phyloP scores from a whole-genome alignment of 2,797 vertebrate species.

The Anableps anableps region DNA sequence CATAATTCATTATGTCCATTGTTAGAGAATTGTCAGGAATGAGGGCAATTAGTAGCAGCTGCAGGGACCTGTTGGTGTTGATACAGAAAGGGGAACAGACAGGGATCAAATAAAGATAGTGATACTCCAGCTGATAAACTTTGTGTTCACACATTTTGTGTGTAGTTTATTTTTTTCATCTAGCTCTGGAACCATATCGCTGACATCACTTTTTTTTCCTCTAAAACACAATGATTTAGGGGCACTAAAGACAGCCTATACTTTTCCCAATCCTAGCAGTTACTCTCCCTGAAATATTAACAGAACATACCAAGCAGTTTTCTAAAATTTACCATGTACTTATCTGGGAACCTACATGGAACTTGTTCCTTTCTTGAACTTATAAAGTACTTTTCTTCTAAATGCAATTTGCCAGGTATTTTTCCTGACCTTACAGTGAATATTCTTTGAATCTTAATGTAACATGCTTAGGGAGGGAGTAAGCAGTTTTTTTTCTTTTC shows the following conservation, averaged over 20 bases:
- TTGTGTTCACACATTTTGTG: neutral
- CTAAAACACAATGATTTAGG: neutral
- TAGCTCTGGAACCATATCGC: neutral
- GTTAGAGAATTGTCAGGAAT: constrained; percentile 90
- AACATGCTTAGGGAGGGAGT: neutral
- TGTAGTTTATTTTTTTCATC: neutral
- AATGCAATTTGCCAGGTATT: neutral
- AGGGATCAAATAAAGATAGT: constrained; percentile 25
- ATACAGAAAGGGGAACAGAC: constrained; percentile 11
- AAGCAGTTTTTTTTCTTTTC: neutral
- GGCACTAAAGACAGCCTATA: neutral
- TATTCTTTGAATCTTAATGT: neutral
- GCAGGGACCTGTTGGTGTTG: constrained; percentile 82
- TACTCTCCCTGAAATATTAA: neutral
- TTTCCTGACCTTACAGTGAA: neutral
- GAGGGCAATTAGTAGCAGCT: constrained; percentile 89
- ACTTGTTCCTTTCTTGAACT: neutral
- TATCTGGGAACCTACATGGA: neutral
- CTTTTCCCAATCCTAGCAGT: neutral
- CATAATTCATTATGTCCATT: constrained; percentile 96
- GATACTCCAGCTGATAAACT: neutral
- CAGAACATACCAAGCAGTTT: neutral
- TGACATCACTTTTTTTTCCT: neutral
- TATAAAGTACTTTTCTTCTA: neutral
- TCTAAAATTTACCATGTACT: neutral